Base-by-base conservation (phyloP, 2,888 invertebrate species). In the Cloeon dipterum region DNA sequence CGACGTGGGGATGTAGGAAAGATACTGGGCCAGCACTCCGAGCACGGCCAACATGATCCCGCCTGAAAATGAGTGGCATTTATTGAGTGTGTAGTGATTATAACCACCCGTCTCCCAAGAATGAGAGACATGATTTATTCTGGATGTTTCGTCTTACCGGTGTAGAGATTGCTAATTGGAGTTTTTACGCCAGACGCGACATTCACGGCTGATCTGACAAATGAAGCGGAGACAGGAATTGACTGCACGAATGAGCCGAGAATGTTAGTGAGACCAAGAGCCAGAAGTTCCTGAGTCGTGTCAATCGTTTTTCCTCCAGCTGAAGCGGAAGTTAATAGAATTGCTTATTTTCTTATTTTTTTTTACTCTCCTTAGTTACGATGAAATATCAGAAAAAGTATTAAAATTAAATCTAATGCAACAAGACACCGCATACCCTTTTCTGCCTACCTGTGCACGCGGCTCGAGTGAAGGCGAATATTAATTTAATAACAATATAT, bases 1-100 rank as follows among this genome's bases (percentile, higher is more conserved):
- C 0, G 88, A 68, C 49, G 82, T 82, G 2, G 86, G 86, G 47
- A 86, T 85, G 57, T 68, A 86, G 52, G 70, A 71, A 54, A 91
- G 89, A 14, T 77, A 69, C 1, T 72, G 68, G 0, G 89, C 76
- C 5, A 91, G 60, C 37, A 83, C 65, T 4, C 72, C 74, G 42
- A 89, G 66, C 0, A 86, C 73, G 40, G 88, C 52, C 4, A 91
- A 58, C 1, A 89, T 79, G 42, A 88, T 54, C 34, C 59, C 53
- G 20, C 76, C 81, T 66, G 54, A 7, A 46, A 49, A 36, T 25
- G 8, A 18, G 36, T 21, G 35, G 20, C 14, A 18, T 16, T 29
- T 18, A 11, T 18, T 7, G n/a, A n/a, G n/a, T n/a, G n/a, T n/a
- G n/a, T n/a, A n/a, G n/a, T n/a, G n/a, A n/a, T n/a, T n/a, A n/a